Conservation (phyloP, 2,888 invertebrate genomes). For the Oscheius onirici region DNA sequence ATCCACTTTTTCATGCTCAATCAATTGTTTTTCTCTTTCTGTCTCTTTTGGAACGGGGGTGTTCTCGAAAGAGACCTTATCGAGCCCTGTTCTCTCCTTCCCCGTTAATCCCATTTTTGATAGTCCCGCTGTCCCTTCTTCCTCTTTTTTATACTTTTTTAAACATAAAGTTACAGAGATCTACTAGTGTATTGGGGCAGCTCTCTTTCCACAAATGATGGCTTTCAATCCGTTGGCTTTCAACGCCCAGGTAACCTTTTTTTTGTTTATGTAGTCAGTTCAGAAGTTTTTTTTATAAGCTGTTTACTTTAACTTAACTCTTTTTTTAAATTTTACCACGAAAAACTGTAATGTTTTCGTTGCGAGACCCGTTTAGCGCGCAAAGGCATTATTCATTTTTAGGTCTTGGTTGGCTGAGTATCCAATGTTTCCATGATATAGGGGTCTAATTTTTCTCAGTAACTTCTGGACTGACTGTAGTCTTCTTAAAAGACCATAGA, state of each 20-base stretch:
- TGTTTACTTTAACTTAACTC: too few relatives aligned
- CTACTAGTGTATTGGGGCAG: neutral
- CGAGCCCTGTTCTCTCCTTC: neutral
- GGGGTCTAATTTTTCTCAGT: too few relatives aligned
- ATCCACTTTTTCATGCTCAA: neutral
- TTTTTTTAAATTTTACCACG: too few relatives aligned
- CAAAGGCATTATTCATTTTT: too few relatives aligned
- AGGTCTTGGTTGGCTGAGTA: too few relatives aligned
- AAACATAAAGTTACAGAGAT: neutral
- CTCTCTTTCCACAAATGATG: neutral
- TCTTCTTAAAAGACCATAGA: neutral
- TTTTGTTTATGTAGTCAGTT: too few relatives aligned
- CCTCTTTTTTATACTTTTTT: slow-evolving; percentile 3
- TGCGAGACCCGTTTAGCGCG: too few relatives aligned
- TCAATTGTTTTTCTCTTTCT: neutral
- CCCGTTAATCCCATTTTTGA: slow-evolving; percentile 9
- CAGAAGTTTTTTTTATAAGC: too few relatives aligned
- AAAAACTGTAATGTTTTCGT: too few relatives aligned
- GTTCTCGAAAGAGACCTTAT: neutral
- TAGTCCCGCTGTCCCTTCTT: slow-evolving; percentile 1
- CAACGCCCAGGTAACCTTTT: neutral
- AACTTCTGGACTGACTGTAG: too few relatives aligned
- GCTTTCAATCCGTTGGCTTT: slow-evolving; percentile 9
- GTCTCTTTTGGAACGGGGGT: neutral
- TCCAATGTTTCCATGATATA: too few relatives aligned